Evolutionary conservation across 2,797 vertebrate genomes (phyloP).

Genomic region (Myotis vivesi): DNA sequence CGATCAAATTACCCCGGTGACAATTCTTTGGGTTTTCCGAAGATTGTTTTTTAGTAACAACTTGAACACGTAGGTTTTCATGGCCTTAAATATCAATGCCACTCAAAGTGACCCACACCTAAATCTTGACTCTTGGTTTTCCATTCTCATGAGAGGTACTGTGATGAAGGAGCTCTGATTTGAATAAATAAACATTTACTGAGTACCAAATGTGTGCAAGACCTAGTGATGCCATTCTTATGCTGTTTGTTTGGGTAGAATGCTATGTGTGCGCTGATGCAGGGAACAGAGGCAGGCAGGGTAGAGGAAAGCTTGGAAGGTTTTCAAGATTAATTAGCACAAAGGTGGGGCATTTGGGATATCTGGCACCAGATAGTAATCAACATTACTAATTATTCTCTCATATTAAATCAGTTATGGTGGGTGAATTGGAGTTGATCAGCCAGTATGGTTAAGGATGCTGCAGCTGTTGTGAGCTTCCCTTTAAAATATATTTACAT

Average conservation of each 20-base stretch:
- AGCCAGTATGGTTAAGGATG: slow-evolving; percentile 32
- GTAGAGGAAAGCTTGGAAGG: slow-evolving; percentile 63
- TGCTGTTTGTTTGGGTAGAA: slow-evolving; percentile 29
- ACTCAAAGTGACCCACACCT: slow-evolving; percentile 37
- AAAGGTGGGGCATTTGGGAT: slow-evolving; percentile 76
- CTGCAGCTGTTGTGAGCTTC: slow-evolving; percentile 34
- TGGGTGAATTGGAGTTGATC: slow-evolving; percentile 38
- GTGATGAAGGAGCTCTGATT: slow-evolving; percentile 49
- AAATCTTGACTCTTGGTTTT: slow-evolving; percentile 36
- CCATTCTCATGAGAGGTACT: slow-evolving; percentile 37
- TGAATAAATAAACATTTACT: slow-evolving; percentile 67
- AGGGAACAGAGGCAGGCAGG: slow-evolving; percentile 62
- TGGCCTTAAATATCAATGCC: slow-evolving; percentile 4
- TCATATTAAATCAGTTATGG: slow-evolving; percentile 69
- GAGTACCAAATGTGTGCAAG: slow-evolving; percentile 58
- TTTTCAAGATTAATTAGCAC: slow-evolving; percentile 79
- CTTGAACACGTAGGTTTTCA: neutral
- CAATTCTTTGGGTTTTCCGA: slow-evolving; percentile 1
- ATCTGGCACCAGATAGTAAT: slow-evolving; percentile 71
- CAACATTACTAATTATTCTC: slow-evolving; percentile 69
- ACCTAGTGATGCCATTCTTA: slow-evolving; percentile 16
- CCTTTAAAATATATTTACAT: neutral
- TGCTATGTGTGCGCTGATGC: slow-evolving; percentile 30
- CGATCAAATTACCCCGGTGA: neutral
- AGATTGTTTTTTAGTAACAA: slow-evolving; percentile 19